Base-by-base conservation (phyloP, 2,888 invertebrate genomes). In the Tribolium freemani region DNA sequence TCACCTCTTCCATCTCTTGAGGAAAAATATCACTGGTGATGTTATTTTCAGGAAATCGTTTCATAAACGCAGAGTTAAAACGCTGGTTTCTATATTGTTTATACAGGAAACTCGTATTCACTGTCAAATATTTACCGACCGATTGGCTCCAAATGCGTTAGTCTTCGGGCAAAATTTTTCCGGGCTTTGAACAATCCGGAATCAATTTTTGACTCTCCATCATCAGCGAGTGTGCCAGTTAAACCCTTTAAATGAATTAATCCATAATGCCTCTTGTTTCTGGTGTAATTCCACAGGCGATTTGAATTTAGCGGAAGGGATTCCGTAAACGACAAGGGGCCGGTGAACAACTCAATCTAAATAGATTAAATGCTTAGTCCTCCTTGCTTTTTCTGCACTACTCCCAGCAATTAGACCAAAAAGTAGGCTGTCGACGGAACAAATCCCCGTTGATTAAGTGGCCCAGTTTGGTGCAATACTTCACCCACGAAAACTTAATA, bases 261-360 rank as follows among this genome's bases (percentile, higher is more conserved):
- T 57, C 66, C 51, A 58, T 46, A 67, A 66, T 58, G 51, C 67
- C 66, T 30, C 46, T 45, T 64, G 71, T 38, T 71, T 64, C 66
- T 9, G 64, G 5, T 51, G 57, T 71, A 64, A 71, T 71, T 71
- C 67, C 67, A 67, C 58, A 66, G 53, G 30, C 64, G 50, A 71
- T 71, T 64, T 71, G 58, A 56, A 70, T 64, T 56, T 50, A 50
- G 50, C 50, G 10, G 26, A 57, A 54, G 53, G 64, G 64, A 70
- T 63, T 71, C 48, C 26, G 44, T 48, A 20, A 64, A 16, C 11
- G 26, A 48, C 48, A 11, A 46, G 26, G 48, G 26, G 21, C 60
- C 46, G 11, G 50, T 50, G 50, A 54, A 69, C 54, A 53, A 30
- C 69, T 69, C 61, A 61, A 61, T 69, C 69, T 51, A 69, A 67